Percentiles rank a stretch among this genome's conserved stretches.
phyloP scores from a whole-genome alignment of 2,888 invertebrate genomes.

The Heliconius erato region DNA sequence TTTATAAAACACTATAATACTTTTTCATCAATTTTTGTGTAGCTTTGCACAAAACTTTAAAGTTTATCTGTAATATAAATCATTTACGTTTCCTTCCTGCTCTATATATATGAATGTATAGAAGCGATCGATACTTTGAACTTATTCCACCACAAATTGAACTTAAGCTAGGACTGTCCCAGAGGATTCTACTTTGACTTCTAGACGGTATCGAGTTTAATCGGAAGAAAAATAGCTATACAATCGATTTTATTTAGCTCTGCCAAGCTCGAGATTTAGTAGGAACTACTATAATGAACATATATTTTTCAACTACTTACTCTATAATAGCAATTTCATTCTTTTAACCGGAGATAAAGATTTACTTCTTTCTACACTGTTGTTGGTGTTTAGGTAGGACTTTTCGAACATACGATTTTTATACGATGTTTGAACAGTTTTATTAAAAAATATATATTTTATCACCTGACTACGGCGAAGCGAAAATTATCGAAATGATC shows the following conservation, averaged over 20 bases:
- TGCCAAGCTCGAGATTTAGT: not conserved
- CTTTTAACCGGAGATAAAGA: not conserved
- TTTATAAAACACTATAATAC: not conserved
- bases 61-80: conserved; percentile 13
- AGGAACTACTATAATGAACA: not conserved
- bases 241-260: conserved; percentile 27
- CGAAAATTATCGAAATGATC: too few relatives aligned
- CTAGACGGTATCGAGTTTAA: conserved; percentile 38
- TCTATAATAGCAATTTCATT: not conserved
- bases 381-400: too few relatives aligned
- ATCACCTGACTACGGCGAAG: too few relatives aligned
- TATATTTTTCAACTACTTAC: conserved; percentile 1
- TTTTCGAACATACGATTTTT: too few relatives aligned
- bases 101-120: not conserved
- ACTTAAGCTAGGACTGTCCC: conserved; percentile 48
- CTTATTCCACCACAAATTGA: conserved; percentile 50
- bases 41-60: not conserved
- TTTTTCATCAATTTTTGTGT: not conserved
- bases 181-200: conserved; percentile 38
- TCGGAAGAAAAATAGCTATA: conserved; percentile 41
- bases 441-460: too few relatives aligned
- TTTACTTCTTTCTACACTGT: not conserved
- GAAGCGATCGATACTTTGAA: conserved; percentile 23
- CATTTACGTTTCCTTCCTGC: not conserved
- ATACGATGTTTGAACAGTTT: too few relatives aligned